A percentile compares a stretch with the other conserved stretches of the same genome.
These are phyloP conservation scores for Sweltsa coloradensis DNA, from an alignment of 1,140 invertebrate genomes.

Conservation along the genomic window DNA sequence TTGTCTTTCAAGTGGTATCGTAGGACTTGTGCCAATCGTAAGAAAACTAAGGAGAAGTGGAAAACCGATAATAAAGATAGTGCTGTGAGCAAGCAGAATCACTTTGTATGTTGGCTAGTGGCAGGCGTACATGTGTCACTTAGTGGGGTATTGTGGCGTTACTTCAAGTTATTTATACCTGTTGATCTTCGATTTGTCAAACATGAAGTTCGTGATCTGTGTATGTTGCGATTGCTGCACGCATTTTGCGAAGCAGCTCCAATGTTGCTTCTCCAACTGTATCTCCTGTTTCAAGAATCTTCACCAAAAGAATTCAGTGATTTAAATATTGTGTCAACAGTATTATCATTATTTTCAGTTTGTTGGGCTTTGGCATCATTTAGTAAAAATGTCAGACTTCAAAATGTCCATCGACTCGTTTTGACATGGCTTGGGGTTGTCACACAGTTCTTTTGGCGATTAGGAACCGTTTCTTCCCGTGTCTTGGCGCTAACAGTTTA, in stretches of 20 bases:
- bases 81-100: slow-evolving; percentile 6
- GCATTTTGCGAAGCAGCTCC: slow-evolving; percentile 79
- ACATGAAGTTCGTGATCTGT: slow-evolving; percentile 58
- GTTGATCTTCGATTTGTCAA: slow-evolving; percentile 73
- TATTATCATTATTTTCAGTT: slow-evolving; percentile 68
- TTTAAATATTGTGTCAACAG: slow-evolving; percentile 68
- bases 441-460: slow-evolving; percentile 48
- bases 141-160: slow-evolving; percentile 77
- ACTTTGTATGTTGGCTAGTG: slow-evolving; percentile 15
- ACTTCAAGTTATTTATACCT: slow-evolving; percentile 75
- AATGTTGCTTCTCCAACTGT: slow-evolving; percentile 72
- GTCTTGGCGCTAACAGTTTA: slow-evolving; percentile 73
- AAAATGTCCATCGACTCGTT: slow-evolving; percentile 71
- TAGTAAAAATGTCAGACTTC: slow-evolving; percentile 69
- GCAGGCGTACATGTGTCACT: slow-evolving; percentile 60
- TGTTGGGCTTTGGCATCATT: slow-evolving; percentile 86
- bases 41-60: slow-evolving; percentile 12
- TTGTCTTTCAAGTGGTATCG: slow-evolving; percentile 34
- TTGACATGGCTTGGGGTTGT: slow-evolving; percentile 84
- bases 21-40: slow-evolving; percentile 13
- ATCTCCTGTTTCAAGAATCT: slow-evolving; percentile 45
- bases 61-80: slow-evolving; percentile 13
- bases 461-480: slow-evolving; percentile 74
- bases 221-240: slow-evolving; percentile 71
- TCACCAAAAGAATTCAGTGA: slow-evolving; percentile 47